Base-by-base conservation (phyloP, 1,140 invertebrate species). In the Drosophila willistoni region DNA sequence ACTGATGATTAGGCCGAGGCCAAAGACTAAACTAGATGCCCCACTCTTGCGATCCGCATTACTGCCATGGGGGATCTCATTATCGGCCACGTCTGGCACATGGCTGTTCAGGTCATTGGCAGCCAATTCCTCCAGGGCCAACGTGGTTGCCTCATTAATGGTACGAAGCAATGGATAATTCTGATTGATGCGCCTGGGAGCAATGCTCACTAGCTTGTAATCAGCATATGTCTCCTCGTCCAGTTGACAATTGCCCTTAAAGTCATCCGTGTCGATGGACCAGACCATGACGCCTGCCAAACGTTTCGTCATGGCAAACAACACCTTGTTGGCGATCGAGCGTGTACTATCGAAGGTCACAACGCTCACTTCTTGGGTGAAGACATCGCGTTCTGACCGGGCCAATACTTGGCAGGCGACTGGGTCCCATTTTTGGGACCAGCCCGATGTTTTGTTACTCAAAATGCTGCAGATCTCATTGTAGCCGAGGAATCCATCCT, bases 401-500 rank as follows among this genome's bases (percentile, higher is more conserved):
- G 94, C 94, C 71, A 94, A 93, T 54, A 94, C 93, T 44, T 95
- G 95, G n/a, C 91, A 91, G 3, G 93, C 93, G 57, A 92, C 79
- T 0, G 92, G 90, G 84, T 95, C 94, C 94, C 94, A 95, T 60
- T 93, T 91, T 33, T 87, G 92, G 19, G 81, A 91, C 94, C 94
- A 95, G 9, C 87, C 91, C 10, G 85, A 75, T 0, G 91, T 91
- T 60, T 90, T 90, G 34, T 93, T 93, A 25, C 92, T 90, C 56
- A 95, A 63, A 56, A 94, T 93, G 9, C 91, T 69, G 64, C 91
- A 92, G 47, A 92, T 90, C 78, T 98, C 97, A 92, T 98, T 98
- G 84, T 97, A 98, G 14, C 97, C 96, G 91, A 98, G 94, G 75
- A 97, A 97, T 1, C 97, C 97, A 79, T 95, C 94, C 91, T 97